phyloP scores from a whole-genome alignment of 2,113 vertebrate species.

The Ivindomyrus marchei region DNA sequence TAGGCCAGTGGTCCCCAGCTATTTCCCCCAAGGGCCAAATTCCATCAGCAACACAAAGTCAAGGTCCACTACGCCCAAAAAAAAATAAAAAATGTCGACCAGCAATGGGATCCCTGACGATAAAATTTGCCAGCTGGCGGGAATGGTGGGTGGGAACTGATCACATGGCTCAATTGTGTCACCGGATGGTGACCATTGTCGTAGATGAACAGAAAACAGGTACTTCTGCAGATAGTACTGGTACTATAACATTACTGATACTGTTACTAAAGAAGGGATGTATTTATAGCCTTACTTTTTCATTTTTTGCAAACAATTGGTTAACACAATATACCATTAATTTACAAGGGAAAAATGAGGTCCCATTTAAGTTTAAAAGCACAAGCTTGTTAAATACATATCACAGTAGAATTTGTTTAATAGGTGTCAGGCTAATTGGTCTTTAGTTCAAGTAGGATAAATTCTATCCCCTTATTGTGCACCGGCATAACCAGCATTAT shows the following conservation, averaged over 20 bases:
- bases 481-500: background rate
- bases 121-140: background rate
- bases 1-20: background rate
- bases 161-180: background rate
- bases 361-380: background rate
- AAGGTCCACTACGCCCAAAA: background rate
- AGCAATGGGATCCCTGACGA: background rate
- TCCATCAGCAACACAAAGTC: background rate
- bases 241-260: background rate
- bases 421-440: slow-evolving; percentile 1
- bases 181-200: background rate
- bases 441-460: background rate
- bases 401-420: slow-evolving; percentile 5
- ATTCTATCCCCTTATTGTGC: background rate
- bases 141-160: background rate
- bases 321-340: background rate
- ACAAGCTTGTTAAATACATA: background rate
- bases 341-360: background rate
- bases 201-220: background rate
- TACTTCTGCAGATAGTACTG: background rate
- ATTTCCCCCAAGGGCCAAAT: background rate
- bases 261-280: background rate
- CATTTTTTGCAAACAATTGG: background rate
- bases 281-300: background rate
- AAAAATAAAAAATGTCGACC: background rate